Evolutionary conservation across 2,113 vertebrate species (phyloP).

Genomic region (human): DNA sequence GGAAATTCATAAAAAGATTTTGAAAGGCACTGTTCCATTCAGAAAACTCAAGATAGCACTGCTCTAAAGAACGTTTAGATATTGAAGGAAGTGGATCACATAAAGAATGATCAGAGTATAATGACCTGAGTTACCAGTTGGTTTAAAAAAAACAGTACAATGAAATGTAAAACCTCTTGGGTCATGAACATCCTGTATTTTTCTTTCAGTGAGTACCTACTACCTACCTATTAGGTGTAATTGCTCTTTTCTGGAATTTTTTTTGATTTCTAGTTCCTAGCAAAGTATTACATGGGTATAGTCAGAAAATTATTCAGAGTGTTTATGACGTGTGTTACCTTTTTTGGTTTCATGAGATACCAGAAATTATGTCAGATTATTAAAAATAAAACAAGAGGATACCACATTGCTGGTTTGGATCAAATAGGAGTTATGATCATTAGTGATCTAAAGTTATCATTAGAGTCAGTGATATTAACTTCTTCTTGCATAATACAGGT

Average conservation of each 20-base stretch:
- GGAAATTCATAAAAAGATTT: background rate
- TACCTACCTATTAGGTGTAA: background rate
- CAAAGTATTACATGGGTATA: background rate
- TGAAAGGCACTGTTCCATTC: background rate
- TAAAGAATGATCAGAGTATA: background rate
- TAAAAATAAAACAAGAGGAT: background rate
- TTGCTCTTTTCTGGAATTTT: slow-evolving; percentile 15
- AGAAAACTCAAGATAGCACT: background rate
- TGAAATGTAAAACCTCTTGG: background rate
- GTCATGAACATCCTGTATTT: background rate
- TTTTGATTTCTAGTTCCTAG: background rate
- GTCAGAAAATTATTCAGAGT: background rate
- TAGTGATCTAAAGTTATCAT: slow-evolving; percentile 6
- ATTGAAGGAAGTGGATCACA: background rate
- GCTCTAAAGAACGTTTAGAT: background rate
- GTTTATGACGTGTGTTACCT: background rate
- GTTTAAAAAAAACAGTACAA: background rate
- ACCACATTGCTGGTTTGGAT: background rate
- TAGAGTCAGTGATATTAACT: background rate
- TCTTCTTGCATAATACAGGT: background rate
- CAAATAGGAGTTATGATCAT: background rate
- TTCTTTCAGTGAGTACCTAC: background rate
- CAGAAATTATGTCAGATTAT: background rate
- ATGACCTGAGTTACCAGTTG: background rate
- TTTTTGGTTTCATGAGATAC: background rate